These are phyloP conservation scores for Sebastes hopkinsi DNA, from an alignment of 2,797 vertebrate genomes.

Conservation along the genomic window DNA sequence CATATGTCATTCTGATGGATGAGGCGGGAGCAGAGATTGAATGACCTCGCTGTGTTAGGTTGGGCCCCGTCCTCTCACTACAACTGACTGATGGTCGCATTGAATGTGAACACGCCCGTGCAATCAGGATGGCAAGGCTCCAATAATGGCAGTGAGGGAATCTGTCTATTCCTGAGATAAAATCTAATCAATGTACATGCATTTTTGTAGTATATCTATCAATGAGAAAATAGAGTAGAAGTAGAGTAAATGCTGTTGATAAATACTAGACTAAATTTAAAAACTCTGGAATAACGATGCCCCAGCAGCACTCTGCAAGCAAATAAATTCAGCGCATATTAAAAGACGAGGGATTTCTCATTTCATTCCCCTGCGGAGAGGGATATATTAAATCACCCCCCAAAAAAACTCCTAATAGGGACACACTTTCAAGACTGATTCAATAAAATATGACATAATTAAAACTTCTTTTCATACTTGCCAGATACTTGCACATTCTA, in stretches of 20 bases:
- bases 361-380: slow-evolving; percentile 20
- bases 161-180: neutral
- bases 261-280: neutral
- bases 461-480: neutral
- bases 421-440: slow-evolving; percentile 15
- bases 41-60: slow-evolving; percentile 42
- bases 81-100: slow-evolving; percentile 53
- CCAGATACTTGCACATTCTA: neutral
- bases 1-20: slow-evolving; percentile 71
- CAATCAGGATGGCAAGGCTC: slow-evolving; percentile 10
- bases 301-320: neutral
- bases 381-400: slow-evolving; percentile 23
- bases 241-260: neutral
- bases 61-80: slow-evolving; percentile 38
- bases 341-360: slow-evolving; percentile 14
- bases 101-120: slow-evolving; percentile 32
- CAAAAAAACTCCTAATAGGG: slow-evolving; percentile 16
- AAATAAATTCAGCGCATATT: slow-evolving; percentile 38
- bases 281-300: neutral
- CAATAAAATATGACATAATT: slow-evolving; percentile 11
- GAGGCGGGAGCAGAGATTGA: slow-evolving; percentile 46
- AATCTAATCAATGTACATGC: slow-evolving; percentile 31
- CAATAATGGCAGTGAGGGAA: slow-evolving; percentile 13
- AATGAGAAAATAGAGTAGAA: slow-evolving; percentile 6
- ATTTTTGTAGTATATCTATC: slow-evolving; percentile 5